Conservation (phyloP, 2,888 invertebrate genomes). For the Didymodactylos carnosus region DNA sequence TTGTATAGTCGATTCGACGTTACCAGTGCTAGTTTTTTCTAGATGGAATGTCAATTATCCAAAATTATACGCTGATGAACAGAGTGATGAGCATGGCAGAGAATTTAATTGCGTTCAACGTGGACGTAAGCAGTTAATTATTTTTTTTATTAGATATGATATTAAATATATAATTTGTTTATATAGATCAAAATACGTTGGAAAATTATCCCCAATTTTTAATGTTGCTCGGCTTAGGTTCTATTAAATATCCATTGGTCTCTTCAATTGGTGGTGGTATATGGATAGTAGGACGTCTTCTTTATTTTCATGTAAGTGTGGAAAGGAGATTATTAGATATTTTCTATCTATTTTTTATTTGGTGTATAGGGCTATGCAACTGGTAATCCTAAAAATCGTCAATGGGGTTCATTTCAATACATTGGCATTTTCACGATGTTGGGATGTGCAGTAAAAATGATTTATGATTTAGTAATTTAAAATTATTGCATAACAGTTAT, state of each 20-base stretch:
- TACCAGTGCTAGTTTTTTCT: neutral
- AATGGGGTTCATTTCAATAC: neutral
- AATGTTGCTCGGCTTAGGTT: neutral
- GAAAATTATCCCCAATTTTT: neutral
- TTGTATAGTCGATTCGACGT: too few relatives aligned
- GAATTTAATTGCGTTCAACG: neutral
- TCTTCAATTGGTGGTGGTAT: neutral
- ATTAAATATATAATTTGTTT: too few relatives aligned
- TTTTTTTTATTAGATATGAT: too few relatives aligned
- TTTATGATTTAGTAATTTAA: too few relatives aligned
- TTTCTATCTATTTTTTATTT: neutral
- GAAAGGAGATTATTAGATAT: neutral
- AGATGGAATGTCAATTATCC: neutral
- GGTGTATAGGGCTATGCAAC: neutral
- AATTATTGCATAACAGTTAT: too few relatives aligned
- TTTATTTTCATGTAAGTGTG: neutral
- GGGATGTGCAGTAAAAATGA: neutral
- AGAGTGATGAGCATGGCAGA: neutral
- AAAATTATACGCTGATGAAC: neutral
- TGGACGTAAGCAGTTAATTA: too few relatives aligned
- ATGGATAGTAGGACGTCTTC: neutral
- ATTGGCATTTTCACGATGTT: neutral
- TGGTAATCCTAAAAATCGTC: neutral
- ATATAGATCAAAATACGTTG: neutral
- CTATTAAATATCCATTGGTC: neutral